Evolutionary conservation across 2,113 vertebrate genomes (phyloP).

Genomic region (Cottus gobio): DNA sequence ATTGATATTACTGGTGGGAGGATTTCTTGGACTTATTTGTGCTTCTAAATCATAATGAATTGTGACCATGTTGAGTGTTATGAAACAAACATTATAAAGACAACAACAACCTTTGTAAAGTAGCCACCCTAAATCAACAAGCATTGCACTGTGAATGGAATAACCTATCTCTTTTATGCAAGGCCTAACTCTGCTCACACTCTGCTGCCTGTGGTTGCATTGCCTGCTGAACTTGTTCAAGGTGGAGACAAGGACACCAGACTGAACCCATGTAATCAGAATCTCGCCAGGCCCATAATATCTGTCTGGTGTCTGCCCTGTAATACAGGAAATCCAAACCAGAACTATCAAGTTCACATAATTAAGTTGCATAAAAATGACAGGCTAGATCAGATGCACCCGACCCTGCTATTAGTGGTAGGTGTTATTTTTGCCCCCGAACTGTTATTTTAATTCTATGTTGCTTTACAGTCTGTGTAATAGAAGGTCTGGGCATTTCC

Average conservation of each 20-base stretch:
- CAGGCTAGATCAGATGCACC: constrained; percentile 67
- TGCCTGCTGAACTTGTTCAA: constrained; percentile 36
- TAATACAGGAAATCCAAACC: constrained; percentile 79
- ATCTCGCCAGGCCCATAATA: constrained; percentile 67
- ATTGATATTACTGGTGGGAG: constrained; percentile 18
- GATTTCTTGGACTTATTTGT: constrained; percentile 42
- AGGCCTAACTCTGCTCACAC: constrained; percentile 6
- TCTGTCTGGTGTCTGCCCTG: constrained; percentile 76
- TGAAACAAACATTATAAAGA: constrained; percentile 5
- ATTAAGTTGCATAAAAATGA: constrained; percentile 77
- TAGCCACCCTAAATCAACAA: background rate
- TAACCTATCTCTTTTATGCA: background rate
- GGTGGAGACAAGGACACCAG: constrained; percentile 32
- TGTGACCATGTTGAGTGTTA: background rate
- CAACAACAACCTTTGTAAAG: constrained; percentile 29
- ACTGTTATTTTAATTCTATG: constrained; percentile 76
- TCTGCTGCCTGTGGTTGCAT: constrained; percentile 36
- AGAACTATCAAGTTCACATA: constrained; percentile 76
- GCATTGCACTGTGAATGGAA: constrained; percentile 4
- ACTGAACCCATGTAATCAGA: constrained; percentile 69
- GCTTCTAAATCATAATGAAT: constrained; percentile 47
- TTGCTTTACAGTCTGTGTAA: constrained; percentile 67
- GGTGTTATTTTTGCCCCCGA: constrained; percentile 75
- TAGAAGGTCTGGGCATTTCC: constrained; percentile 51
- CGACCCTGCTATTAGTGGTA: constrained; percentile 78